Evolutionary conservation across 2,113 vertebrate species (phyloP), one percentile per base, ranked within the genome.

Genomic region (Syngnathus typhle): DNA sequence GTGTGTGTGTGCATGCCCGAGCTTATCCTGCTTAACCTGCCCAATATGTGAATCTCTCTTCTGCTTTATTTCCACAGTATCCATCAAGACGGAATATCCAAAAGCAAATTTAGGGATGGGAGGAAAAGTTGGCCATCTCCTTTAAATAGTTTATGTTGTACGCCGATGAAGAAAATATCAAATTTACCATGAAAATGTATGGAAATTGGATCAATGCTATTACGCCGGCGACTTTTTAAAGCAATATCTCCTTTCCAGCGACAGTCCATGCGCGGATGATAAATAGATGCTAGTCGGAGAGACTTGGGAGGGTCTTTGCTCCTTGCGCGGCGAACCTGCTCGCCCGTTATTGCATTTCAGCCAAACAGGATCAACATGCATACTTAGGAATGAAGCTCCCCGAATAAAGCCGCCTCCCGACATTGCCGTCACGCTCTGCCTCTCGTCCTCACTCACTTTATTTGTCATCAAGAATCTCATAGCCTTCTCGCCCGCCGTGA

Each of bases 141-240:
- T 84, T 87, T 88, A 89, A 89, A 91, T 85, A 88, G 89, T 91
- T 90, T 90, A 90, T 87, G 89, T 90, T 91, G 89, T 91, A 90
- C 87, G 63, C 87, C 85, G 81, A 90, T 92, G 89, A 91, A 89
- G 80, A 89, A 89, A 90, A 92, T 87, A 92, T 92, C 87, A 89
- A 79, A 92, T 91, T 91, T 81, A 71, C 82, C 81, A 88, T 89
- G 88, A 91, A 92, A 91, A 92, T 92, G 87, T 92, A 92, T 92
- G 91, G 90, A 92, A 92, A 92, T 92, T 87, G 87, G 83, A 91
- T 91, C 88, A 91, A 69, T 71, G 82, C 87, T 87, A 91, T 92
- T 91, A 92, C 75, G 76, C 80, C 85, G 70, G 84, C 85, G 85
- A 92, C 89, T 92, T 92, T 91, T 91, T 90, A 87, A 90, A 88